Base-by-base conservation (phyloP, 2,113 vertebrate genomes). In the Girardinichthys multiradiatus region DNA sequence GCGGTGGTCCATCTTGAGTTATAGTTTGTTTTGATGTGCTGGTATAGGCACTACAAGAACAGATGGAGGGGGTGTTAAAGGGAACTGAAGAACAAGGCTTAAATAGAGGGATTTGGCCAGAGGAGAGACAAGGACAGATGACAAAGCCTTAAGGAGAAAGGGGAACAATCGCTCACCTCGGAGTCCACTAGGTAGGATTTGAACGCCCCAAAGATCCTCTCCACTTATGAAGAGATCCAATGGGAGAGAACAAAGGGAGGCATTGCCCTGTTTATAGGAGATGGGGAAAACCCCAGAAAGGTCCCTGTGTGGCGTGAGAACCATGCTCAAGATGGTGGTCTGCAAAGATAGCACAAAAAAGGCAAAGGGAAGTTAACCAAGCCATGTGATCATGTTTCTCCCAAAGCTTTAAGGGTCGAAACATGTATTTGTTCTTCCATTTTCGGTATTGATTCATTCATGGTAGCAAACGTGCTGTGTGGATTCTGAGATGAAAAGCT, bases 11-110 rank as follows among this genome's bases (percentile, higher is more conserved):
- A 63, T 80, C 70, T 77, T 87, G 84, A 91, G 75, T 90, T 87
- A 84, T 82, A 64, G 87, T 87, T 91, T 91, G 89, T 92, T 92
- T 91, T 88, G 82, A 90, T 88, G 80, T 84, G 81, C 76, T 73
- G 80, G 77, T 81, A 82, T 66, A 78, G 80, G 37, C 39, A 69
- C 33, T 62, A 57, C 54, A 59, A 29, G 26, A 45, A 67, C 27
- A 70, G 15, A 61, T 29, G 29, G 37, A 42, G 70, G 35, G 57
- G 64, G 62, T 51, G 21, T 2, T 29, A 58, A 75, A 60, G 71
- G 64, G 54, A 19, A 68, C 35, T 71, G 62, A 60, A 17, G 54
- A 76, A 54, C 65, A 0, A 29, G n/a, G 75, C 71, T 61, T 13
- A 68, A 81, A 63, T 72, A 68, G 61, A 79, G 68, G 17, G 17